Evolutionary conservation across 2,888 invertebrate species (phyloP), one percentile per base, ranked within the genome.

Genomic region (Eugnorisma glareosa): DNA sequence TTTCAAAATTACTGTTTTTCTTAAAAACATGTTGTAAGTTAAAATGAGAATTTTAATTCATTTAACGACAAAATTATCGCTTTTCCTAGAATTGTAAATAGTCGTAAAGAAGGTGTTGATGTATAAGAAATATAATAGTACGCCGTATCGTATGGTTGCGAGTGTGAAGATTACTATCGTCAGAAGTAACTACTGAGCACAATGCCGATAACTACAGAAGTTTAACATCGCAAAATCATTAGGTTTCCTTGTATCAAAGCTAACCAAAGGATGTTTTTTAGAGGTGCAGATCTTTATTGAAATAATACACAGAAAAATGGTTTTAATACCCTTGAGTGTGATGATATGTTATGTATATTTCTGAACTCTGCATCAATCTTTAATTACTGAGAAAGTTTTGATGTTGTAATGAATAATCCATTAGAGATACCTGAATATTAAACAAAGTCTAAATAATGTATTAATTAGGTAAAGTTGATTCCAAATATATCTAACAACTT

Each of bases 81-180:
- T 69, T 66, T 51, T 63, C 18, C 24, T 43, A 28, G 45, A 72
- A 74, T 21, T 57, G 48, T 64, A 68, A 70, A 70, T n/a, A 51
- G 48, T 74, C 45, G 68, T 69, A 51, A 81, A 76, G 57, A 63
- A 31, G 57, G 57, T 67, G 59, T 48, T 63, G 57, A 73, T 37
- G 63, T 67, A 51, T 37, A 40, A 67, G 75, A 75, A 81, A 70
- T 75, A 67, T 81, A 70, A 73, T 67, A 81, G 63, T 63, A n/a
- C 28, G 15, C 24, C 24, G 40, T 69, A 75, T 77, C 31, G 35
- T 70, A 54, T 51, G 40, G 66, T 63, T 18, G 43, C 21, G 40
- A 48, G 70, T 84, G 67, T 77, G 66, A 61, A 84, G 81, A 84
- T 84, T 64, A 54, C 31, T 71, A 84, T 84, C 84, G 69, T 21